Conservation (phyloP, 1,140 invertebrate genomes). For the Schlechtendalia chinensis region DNA sequence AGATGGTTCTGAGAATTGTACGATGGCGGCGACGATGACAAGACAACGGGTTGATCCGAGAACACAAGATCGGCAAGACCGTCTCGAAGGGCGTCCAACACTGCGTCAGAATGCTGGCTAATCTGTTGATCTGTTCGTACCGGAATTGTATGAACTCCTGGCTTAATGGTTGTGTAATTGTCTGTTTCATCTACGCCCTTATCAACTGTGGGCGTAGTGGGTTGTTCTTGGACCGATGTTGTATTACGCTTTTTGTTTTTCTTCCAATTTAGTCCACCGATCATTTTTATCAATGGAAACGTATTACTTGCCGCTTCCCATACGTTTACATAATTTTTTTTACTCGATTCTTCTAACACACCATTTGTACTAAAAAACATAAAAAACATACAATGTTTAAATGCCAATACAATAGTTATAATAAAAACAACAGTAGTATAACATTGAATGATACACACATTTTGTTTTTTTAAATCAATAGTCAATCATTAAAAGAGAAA, state of each 20-base stretch:
- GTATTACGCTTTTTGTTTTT: constrained; percentile 37
- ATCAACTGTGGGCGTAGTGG: not conserved
- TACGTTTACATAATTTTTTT: constrained; percentile 43
- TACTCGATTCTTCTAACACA: constrained; percentile 21
- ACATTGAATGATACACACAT: too few species aligned
- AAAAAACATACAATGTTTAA: not conserved
- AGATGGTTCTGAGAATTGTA: constrained; percentile 35
- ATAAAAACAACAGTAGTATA: not conserved
- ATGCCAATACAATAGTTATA: not conserved
- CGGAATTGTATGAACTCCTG: constrained; percentile 2
- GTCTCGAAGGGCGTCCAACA: constrained; percentile 10
- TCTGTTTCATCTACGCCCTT: constrained; percentile 38
- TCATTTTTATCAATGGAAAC: constrained; percentile 34
- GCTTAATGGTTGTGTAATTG: constrained; percentile 29
- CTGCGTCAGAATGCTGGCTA: not conserved
- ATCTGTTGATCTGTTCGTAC: not conserved
- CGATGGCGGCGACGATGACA: too few species aligned
- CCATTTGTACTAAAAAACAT: constrained; percentile 5
- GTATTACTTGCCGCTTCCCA: constrained; percentile 38
- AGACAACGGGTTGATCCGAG: constrained; percentile 19
- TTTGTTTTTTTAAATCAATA: too few species aligned
- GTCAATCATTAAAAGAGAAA: too few species aligned
- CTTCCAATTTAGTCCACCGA: constrained; percentile 34
- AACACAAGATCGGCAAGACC: constrained; percentile 10
- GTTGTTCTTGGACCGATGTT: not conserved